phyloP scores from a whole-genome alignment of 2,113 vertebrate species.

The Actinemys pallida region DNA sequence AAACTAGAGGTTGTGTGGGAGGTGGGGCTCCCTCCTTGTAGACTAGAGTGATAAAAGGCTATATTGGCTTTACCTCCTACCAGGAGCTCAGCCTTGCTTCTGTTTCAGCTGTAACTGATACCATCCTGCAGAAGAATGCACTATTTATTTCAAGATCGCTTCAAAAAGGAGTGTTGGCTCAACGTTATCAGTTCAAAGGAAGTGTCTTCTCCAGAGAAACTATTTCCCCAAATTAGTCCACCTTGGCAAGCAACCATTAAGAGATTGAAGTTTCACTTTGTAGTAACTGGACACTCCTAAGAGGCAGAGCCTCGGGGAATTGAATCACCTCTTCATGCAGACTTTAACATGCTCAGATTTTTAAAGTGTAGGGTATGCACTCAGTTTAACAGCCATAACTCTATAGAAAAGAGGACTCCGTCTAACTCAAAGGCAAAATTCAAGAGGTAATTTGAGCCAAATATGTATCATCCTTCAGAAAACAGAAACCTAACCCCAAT shows the following conservation, averaged over 20 bases:
- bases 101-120: background rate
- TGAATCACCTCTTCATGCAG: slow-evolving; percentile 29
- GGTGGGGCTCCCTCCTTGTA: accelerated
- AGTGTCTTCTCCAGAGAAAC: slow-evolving; percentile 14
- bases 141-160: background rate
- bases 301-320: background rate
- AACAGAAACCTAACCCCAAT: background rate
- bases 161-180: slow-evolving; percentile 46
- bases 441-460: background rate
- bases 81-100: background rate
- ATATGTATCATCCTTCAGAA: background rate
- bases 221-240: background rate
- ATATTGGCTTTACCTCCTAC: background rate
- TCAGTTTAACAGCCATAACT: background rate
- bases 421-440: background rate
- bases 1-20: background rate
- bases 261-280: background rate
- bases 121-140: background rate
- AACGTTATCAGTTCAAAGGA: background rate
- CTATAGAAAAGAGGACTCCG: accelerated
- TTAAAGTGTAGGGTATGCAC: background rate
- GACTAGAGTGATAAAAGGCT: background rate
- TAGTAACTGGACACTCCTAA: slow-evolving; percentile 19
- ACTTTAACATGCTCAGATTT: background rate
- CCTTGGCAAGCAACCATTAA: background rate